Base-by-base conservation (phyloP, 2,888 invertebrate species). In the Ormyrus rosae region DNA sequence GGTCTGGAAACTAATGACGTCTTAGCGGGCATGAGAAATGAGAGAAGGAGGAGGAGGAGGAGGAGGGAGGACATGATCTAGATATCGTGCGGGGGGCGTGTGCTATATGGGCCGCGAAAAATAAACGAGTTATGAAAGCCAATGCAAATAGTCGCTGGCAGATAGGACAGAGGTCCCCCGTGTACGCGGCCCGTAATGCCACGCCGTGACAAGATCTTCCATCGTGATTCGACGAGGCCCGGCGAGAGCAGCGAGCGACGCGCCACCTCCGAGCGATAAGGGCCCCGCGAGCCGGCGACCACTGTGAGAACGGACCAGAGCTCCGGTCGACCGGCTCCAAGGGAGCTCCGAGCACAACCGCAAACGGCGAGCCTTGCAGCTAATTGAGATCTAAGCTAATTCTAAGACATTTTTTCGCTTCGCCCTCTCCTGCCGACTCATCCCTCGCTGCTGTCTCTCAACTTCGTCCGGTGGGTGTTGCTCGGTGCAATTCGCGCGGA, bases 201-300 rank as follows among this genome's bases (percentile, higher is more conserved):
- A 86, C 84, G 86, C 86, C 86, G 86, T 85, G 89, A 88, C 90
- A 89, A 90, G 90, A 90, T 90, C 90, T 89, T 88, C 86, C 88
- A 90, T 90, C 90, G 87, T 87, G 87, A 89, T 89, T 87, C 86
- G 88, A 87, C 6, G 63, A 64, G 34, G 34, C 10, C 61, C 48
- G 53, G 46, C 19, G 53, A 10, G 53, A 48, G 5, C 55, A 11
- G 73, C 19, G 65, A 46, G 71, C n/a, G 85, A 87, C 88, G 87
- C 87, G 87, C 86, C 87, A 88, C 86, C 88, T 86, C 83, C 85
- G 83, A 80, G 84, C 87, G 90, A 90, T 89, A 89, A 89, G 86
- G 81, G 83, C 83, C 67, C 34, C 63, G 58, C 73, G 60, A 58
- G 80, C 65, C 72, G 63, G 83, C 45, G 78, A 74, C 71, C 82